Evolutionary conservation across 1,140 invertebrate species (phyloP).

Genomic region (Anadara kagoshimensis): DNA sequence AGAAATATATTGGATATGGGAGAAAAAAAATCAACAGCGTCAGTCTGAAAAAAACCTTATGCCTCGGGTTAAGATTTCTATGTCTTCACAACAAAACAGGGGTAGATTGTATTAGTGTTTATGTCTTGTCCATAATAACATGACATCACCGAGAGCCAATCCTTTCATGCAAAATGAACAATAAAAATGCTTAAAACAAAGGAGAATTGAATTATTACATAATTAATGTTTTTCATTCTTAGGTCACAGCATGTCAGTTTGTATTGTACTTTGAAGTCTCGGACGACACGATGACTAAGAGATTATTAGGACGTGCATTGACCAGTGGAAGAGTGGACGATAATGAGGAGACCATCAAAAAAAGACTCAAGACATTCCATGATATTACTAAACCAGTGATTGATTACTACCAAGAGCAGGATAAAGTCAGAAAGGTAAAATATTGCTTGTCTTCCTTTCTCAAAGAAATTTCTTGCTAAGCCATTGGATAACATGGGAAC

Average conservation of each 20-base stretch:
- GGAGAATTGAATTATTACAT: neutral
- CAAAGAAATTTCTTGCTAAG: neutral
- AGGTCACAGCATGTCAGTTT: slow-evolving; percentile 85
- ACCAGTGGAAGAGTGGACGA: slow-evolving; percentile 97
- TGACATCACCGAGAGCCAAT: too few species aligned
- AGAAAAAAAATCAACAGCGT: too few species aligned
- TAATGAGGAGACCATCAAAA: slow-evolving; percentile 97
- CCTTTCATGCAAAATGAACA: too few species aligned
- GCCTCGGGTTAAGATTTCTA: too few species aligned
- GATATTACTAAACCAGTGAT: slow-evolving; percentile 92
- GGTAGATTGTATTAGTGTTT: too few species aligned
- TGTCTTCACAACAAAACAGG: too few species aligned
- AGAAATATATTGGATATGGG: too few species aligned
- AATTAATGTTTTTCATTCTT: slow-evolving; percentile 31
- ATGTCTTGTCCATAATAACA: too few species aligned
- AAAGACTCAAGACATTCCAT: slow-evolving; percentile 94
- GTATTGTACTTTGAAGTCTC: slow-evolving; percentile 89
- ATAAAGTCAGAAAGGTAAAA: slow-evolving; percentile 78
- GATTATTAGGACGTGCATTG: slow-evolving; percentile 88
- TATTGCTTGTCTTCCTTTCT: too few species aligned
- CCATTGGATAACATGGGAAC: too few species aligned
- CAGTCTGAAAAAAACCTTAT: too few species aligned
- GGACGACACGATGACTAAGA: slow-evolving; percentile 88
- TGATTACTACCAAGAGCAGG: slow-evolving; percentile 88
- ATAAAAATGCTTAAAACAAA: too few species aligned